Conservation (phyloP, 2,888 invertebrate genomes). For the Eledona agricola region DNA sequence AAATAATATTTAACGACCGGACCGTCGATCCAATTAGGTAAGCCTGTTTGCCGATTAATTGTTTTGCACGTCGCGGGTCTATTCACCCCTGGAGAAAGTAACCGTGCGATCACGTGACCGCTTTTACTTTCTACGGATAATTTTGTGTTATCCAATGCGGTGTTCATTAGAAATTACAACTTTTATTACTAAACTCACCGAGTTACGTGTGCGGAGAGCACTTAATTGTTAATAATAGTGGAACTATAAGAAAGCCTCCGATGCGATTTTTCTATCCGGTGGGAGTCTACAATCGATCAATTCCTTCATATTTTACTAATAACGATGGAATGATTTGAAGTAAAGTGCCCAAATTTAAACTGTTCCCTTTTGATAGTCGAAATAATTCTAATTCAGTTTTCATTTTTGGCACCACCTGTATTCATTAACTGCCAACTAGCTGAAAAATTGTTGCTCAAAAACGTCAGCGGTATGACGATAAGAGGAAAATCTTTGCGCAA, state of each 20-base stretch:
- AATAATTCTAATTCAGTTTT: too few relatives aligned
- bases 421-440: too few relatives aligned
- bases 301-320: too few relatives aligned
- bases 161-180: constrained; percentile 38
- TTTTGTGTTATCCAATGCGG: constrained; percentile 38
- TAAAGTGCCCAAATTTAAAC: too few relatives aligned
- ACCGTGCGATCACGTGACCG: constrained; percentile 49
- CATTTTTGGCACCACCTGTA: too few relatives aligned
- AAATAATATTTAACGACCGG: constrained; percentile 11
- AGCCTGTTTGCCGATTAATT: constrained; percentile 24
- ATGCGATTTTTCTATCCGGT: constrained; percentile 19
- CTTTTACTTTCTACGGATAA: constrained; percentile 47
- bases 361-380: too few relatives aligned
- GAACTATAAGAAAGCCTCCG: constrained; percentile 33
- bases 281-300: too few relatives aligned
- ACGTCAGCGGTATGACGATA: too few relatives aligned
- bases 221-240: constrained; percentile 35
- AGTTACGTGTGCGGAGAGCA: constrained; percentile 37
- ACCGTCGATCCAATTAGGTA: constrained; percentile 21
- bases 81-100: constrained; percentile 50
- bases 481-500: too few relatives aligned
- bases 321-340: too few relatives aligned
- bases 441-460: too few relatives aligned
- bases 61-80: constrained; percentile 39
- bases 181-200: constrained; percentile 36